Base-by-base conservation (phyloP, 2,888 invertebrate species). In the Pollenia labialis region DNA sequence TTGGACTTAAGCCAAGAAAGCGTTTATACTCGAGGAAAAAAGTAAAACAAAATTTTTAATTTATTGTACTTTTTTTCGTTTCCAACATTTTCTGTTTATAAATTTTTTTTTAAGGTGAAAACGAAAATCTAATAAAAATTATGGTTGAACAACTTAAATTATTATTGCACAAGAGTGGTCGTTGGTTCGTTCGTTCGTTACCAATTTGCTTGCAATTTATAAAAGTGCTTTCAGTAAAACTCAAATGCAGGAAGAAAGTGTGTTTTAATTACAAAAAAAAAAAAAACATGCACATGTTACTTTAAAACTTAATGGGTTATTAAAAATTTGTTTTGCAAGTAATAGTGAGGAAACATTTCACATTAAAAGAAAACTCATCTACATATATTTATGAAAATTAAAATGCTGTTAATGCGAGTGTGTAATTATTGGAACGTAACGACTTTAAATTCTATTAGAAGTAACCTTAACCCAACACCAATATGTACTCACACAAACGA, bases 1-100 rank as follows among this genome's bases (percentile, higher is more conserved):
- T 68, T 85, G 85, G 81, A 66, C 58, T 48, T 6, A 60, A 58
- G 81, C 81, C 85, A 85, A 85, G 16, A 64, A 71, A 54, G 16
- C n/a, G 10, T 80, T 18, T 74, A 48, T 74, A 32, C 44, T 0
- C 40, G 3, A 10, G n/a, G n/a, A 3, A n/a, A 16, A 14, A 32
- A n/a, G 3, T 48, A n/a, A 14, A 50, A 54, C n/a, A 48, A 44
- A 32, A 23, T 72, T 72, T 23, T 46, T 9, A 40, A 62, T 62
- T 50, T 50, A 16, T 12, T 16, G 32, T 62, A 75, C 1, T 62
- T 64, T 76, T 18, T n/a, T 23, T 12, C 44, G 52, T 18, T 76
- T 58, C 42, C 48, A 50, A 10, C 12, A 58, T 10, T 40, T 52
- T 62, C 9, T 40, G 32, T 32, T 32, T 32, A 32, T 32, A 32